Conservation (phyloP, 2,888 invertebrate species). For the Drosophila neoperkinsi region DNA sequence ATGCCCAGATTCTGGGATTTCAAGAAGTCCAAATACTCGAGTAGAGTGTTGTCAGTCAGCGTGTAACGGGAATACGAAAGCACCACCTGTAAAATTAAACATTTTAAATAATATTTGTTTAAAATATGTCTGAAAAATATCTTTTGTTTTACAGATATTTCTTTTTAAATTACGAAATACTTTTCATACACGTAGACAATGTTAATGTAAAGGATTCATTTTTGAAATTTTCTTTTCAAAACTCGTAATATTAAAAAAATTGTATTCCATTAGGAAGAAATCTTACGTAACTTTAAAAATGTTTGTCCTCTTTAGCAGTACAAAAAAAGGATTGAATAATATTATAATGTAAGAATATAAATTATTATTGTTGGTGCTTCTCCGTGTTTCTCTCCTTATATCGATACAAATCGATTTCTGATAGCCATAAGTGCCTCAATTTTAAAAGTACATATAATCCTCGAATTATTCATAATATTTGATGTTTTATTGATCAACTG, state of each 20-base stretch:
- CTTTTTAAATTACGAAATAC: not conserved
- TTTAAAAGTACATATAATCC: not conserved
- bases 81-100: constrained; percentile 44
- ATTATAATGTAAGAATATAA: not conserved
- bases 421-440: not conserved
- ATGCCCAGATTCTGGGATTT: constrained; percentile 88
- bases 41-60: constrained; percentile 91
- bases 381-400: not conserved
- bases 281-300: not conserved
- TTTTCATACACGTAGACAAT: not conserved
- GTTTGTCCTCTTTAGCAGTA: not conserved
- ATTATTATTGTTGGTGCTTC: not conserved
- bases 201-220: not conserved
- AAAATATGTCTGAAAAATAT: not conserved
- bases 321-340: not conserved
- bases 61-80: constrained; percentile 93
- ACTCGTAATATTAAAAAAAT: not conserved
- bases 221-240: not conserved
- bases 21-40: constrained; percentile 89
- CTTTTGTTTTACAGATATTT: not conserved
- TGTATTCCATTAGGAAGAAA: not conserved
- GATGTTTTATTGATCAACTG: not conserved
- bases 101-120: not conserved
- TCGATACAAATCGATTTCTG: not conserved
- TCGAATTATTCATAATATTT: not conserved